phyloP scores from a whole-genome alignment of 1,140 invertebrate genomes.

The Eupristina koningsbergeri region DNA sequence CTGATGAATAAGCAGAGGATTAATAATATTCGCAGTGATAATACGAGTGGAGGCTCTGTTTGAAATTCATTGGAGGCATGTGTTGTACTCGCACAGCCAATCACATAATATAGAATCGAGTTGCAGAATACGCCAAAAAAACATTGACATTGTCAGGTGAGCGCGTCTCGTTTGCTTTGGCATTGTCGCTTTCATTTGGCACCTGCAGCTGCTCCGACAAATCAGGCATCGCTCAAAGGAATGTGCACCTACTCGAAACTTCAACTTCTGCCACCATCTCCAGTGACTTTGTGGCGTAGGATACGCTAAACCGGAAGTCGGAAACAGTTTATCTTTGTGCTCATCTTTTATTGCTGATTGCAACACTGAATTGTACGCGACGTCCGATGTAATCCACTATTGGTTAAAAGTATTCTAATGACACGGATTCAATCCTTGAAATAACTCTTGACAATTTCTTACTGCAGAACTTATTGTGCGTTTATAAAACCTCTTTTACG shows the following conservation, averaged over 20 bases:
- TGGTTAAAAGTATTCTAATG: no score
- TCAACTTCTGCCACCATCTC: background rate
- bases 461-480: no score
- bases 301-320: background rate
- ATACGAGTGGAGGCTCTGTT: background rate
- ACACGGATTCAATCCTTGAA: no score
- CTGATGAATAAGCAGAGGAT: background rate
- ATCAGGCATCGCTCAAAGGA: background rate
- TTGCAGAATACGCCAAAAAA: background rate
- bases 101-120: background rate
- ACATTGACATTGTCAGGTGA: background rate
- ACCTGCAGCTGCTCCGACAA: background rate
- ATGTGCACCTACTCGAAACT: background rate
- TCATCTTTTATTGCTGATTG: background rate
- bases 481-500: no score
- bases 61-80: background rate
- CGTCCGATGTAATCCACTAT: no score
- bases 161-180: background rate
- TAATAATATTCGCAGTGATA: background rate
- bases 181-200: constrained; percentile 6
- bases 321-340: background rate
- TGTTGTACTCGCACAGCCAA: background rate
- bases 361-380: background rate
- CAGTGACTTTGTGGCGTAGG: background rate
- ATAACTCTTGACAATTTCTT: no score